Percentiles rank a stretch among this genome's conserved stretches.
phyloP scores from a whole-genome alignment of 2,797 vertebrate species.

The Rachycentron canadum region DNA sequence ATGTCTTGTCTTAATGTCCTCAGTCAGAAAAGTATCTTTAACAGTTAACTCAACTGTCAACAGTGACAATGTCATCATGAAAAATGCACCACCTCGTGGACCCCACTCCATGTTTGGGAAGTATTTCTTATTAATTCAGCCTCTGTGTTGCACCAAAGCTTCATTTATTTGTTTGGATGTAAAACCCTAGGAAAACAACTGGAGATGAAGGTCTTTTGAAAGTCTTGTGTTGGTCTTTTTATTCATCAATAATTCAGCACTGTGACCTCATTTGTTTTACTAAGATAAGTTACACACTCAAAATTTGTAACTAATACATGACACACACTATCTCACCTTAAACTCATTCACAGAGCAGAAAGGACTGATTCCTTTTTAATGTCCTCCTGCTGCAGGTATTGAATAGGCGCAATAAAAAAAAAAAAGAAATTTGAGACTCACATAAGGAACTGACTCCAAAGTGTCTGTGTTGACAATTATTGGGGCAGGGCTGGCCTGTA shows the following conservation, averaged over 20 bases:
- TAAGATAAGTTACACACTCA: slow-evolving; percentile 28
- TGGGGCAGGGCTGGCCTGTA: slow-evolving; percentile 95
- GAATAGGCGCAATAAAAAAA: slow-evolving; percentile 14
- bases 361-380: slow-evolving; percentile 15
- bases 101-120: not conserved
- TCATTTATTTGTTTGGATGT: slow-evolving; percentile 35
- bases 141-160: not conserved
- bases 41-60: not conserved
- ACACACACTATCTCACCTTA: not conserved
- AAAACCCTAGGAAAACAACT: slow-evolving; percentile 26
- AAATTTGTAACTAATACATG: slow-evolving; percentile 1
- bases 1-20: slow-evolving; percentile 4
- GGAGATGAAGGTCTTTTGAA: slow-evolving; percentile 33
- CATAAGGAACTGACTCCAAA: slow-evolving; percentile 95
- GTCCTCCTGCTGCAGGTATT: not conserved
- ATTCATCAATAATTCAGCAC: slow-evolving; percentile 64
- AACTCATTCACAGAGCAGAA: not conserved
- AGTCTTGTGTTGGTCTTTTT: slow-evolving; percentile 43
- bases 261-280: slow-evolving; percentile 55
- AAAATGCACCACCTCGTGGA: not conserved
- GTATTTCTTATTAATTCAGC: slow-evolving; percentile 5
- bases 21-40: slow-evolving; percentile 1
- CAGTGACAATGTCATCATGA: not conserved
- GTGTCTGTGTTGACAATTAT: slow-evolving; percentile 98
- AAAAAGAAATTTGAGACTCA: slow-evolving; percentile 81